Evolutionary conservation across 2,797 vertebrate species (phyloP).

Genomic region (Alexandromys oeconomus): DNA sequence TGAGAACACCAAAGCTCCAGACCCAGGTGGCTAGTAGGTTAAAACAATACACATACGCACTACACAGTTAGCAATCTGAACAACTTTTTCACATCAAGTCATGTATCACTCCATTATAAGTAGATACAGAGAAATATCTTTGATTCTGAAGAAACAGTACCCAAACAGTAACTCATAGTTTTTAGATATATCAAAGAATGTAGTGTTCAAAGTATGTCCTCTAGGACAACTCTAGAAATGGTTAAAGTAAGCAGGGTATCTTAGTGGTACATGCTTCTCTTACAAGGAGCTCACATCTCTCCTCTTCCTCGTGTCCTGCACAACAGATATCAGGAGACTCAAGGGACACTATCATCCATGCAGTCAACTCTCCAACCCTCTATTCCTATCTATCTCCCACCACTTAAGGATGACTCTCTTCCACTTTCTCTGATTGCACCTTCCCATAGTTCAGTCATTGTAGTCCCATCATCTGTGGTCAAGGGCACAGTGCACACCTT

Average conservation of each 20-base stretch:
- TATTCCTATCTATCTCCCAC: no score
- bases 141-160: conserved; percentile 46
- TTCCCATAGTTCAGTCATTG: not conserved
- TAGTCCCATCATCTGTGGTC: not conserved
- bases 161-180: not conserved
- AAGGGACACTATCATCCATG: not conserved
- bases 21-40: not conserved
- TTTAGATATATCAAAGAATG: conserved; percentile 3
- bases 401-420: not conserved
- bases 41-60: not conserved
- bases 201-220: not conserved
- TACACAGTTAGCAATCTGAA: not conserved
- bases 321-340: not conserved
- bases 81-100: not conserved
- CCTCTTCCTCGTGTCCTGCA: not conserved
- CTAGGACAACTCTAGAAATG: not conserved
- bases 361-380: not conserved
- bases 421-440: not conserved
- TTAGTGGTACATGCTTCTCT: not conserved
- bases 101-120: not conserved
- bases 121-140: not conserved
- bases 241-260: not conserved
- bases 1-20: not conserved
- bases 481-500: not conserved
- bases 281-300: not conserved